Evolutionary conservation across 2,113 vertebrate species (phyloP).

Genomic region (Actinemys pallida): DNA sequence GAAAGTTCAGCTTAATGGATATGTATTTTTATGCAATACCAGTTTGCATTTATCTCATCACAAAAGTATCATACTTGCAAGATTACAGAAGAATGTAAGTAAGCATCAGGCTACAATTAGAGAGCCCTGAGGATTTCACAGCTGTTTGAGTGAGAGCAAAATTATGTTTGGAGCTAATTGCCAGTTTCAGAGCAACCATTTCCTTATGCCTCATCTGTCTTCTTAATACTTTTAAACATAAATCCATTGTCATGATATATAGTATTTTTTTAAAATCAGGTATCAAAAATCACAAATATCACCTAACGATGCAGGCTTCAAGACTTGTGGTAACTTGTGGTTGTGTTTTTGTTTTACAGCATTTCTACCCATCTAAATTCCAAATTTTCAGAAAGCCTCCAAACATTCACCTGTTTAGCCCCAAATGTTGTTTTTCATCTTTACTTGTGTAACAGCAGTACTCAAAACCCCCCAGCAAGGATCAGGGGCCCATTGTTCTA

Average conservation of each 20-base stretch:
- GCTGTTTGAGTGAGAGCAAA: not conserved
- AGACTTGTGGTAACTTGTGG: not conserved
- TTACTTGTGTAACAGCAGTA: not conserved
- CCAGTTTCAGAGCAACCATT: not conserved
- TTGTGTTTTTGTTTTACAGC: not conserved
- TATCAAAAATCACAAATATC: not conserved
- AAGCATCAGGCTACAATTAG: not conserved
- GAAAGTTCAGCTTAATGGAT: not conserved
- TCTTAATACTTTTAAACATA: not conserved
- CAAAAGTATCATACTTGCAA: not conserved
- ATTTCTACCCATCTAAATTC: not conserved
- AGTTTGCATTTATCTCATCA: not conserved
- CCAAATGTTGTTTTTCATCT: not conserved
- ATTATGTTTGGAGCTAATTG: not conserved
- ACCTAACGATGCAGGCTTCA: not conserved
- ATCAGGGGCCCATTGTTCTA: not conserved
- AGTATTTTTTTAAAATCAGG: not conserved
- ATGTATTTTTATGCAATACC: not conserved
- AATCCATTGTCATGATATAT: not conserved
- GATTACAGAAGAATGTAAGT: slow-evolving; percentile 30
- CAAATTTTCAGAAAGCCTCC: not conserved
- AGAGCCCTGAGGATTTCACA: not conserved
- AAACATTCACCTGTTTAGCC: not conserved
- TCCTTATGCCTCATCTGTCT: not conserved
- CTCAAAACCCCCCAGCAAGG: not conserved